Evolutionary conservation across 1,140 invertebrate genomes (phyloP), one percentile per base, ranked within the genome.

Genomic region (Cydia splendana): DNA sequence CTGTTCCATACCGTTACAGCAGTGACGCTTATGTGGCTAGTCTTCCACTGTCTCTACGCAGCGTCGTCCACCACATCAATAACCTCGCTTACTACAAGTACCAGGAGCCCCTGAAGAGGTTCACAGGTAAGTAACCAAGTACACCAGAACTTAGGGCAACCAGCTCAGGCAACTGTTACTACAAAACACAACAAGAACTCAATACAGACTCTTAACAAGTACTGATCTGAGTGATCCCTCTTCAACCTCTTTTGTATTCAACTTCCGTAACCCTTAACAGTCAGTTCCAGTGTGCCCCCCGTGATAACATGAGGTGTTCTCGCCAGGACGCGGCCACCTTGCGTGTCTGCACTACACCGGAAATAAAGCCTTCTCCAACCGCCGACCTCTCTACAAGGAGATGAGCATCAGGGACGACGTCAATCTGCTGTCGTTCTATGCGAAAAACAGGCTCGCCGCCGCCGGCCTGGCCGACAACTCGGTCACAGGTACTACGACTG

Each of bases 341-440:
- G 95, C 97, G 53, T 96, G 96, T 91, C 94, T 97, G 82, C 95
- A 95, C 84, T 97, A 96, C 90, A 95, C 96, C 86, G 97, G 96
- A 81, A 96, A 95, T 81, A 96, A 95, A 88, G 95, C 95, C 42
- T 96, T 96, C 88, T 95, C 95, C 79, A 94, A 95, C 84, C 95
- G 97, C 85, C 95, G 94, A 77, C 94, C 95, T n/a, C 94, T 96
- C 82, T 95, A 94, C 92, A 94, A 95, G 84, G 94, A 96, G 83
- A 94, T 93, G 86, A 95, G 90, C 88, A 91, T 94, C 89, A 95
- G 95, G 87, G 96, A 94, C 87, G 96, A 96, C 91, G 95, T 97
- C 85, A 96, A 95, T 84, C 94, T 96, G 82, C 94, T 96, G 81
- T 96, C 96, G 86, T 96, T 95, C 93, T 97, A 97, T 91, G 94